Conservation (phyloP, 1,140 invertebrate species). For the Triops longicaudatus region DNA sequence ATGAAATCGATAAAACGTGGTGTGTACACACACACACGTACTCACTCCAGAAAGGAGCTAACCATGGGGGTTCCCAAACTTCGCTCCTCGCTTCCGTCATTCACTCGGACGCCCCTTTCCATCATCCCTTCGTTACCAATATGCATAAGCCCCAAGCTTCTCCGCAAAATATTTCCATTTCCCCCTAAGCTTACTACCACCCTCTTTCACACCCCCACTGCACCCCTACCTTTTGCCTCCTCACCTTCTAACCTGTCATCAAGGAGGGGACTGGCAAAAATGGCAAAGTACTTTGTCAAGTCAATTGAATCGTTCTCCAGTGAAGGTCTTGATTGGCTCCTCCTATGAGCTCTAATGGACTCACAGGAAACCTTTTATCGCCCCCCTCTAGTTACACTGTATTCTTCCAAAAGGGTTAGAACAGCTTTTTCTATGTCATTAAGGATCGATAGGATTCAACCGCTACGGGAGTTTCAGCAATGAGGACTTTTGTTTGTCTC, state of each 20-base stretch:
- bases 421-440: not conserved
- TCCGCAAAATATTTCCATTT: not conserved
- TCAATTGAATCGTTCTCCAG: not conserved
- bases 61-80: not conserved
- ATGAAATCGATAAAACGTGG: constrained; percentile 5
- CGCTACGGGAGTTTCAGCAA: not conserved
- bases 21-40: not conserved
- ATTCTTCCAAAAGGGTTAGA: not conserved
- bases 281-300: constrained; percentile 4
- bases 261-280: not conserved
- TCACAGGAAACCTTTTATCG: not conserved
- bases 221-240: too few relatives aligned
- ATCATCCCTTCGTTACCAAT: not conserved
- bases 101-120: not conserved
- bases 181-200: not conserved
- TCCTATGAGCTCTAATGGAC: not conserved
- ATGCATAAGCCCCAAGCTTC: not conserved
- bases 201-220: not conserved
- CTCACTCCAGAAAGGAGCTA: not conserved
- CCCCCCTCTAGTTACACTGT: not conserved
- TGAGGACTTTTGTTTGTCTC: not conserved
- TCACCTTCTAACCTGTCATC: too few relatives aligned
- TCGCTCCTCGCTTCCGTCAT: not conserved
- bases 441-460: constrained; percentile 3
- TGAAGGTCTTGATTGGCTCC: not conserved